A percentile compares a stretch with the other conserved stretches of the same genome.
phyloP scores from a whole-genome alignment of 2,888 invertebrate species.

The Drosophila colorata region DNA sequence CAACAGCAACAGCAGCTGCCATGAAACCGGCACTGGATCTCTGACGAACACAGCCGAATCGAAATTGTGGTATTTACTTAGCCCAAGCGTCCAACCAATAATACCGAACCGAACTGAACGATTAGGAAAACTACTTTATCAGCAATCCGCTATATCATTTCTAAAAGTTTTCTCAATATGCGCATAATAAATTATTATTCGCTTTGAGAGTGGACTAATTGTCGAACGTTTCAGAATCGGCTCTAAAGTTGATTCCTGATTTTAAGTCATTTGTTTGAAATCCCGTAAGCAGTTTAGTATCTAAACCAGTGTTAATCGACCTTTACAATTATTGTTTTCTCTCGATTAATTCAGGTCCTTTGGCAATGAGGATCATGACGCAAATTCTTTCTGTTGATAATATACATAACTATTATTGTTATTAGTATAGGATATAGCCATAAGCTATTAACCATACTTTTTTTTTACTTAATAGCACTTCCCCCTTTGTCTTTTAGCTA shows the following conservation, averaged over 20 bases:
- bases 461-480: too few species aligned
- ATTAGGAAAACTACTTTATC: background rate
- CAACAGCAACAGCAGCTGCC: constrained; percentile 85
- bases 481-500: too few species aligned
- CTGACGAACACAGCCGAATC: constrained; percentile 84
- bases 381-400: too few species aligned
- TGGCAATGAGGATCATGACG: background rate
- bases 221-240: background rate
- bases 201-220: background rate
- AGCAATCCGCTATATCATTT: background rate
- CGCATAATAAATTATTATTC: background rate
- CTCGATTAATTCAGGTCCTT: too few species aligned
- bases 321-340: too few species aligned
- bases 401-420: too few species aligned
- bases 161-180: too few species aligned
- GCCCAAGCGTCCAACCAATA: constrained; percentile 15
- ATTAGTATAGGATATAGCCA: too few species aligned
- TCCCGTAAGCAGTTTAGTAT: too few species aligned
- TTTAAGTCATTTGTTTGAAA: background rate
- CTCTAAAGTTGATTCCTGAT: background rate
- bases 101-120: constrained; percentile 2
- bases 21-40: constrained; percentile 84
- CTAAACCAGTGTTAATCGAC: too few species aligned
- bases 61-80: constrained; percentile 84
- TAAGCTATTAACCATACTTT: too few species aligned